phyloP scores from a whole-genome alignment of 2,797 vertebrate genomes.

The Glyptemys insculpta region DNA sequence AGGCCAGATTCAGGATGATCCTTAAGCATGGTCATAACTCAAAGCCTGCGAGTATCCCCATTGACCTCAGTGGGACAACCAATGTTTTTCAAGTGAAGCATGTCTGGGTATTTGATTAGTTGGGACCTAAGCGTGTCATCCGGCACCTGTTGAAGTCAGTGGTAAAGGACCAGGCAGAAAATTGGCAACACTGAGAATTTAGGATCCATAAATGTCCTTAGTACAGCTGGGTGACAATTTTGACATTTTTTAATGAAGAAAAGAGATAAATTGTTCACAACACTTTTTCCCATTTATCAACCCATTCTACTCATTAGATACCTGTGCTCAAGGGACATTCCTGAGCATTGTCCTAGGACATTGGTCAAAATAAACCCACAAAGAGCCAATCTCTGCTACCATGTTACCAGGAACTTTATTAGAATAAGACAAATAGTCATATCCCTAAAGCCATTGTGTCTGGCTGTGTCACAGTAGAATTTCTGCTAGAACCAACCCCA shows the following conservation, averaged over 20 bases:
- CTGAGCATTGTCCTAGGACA: neutral
- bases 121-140: neutral
- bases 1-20: neutral
- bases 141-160: neutral
- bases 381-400: neutral
- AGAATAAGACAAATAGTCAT: neutral
- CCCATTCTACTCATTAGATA: neutral
- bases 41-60: neutral
- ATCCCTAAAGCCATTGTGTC: neutral
- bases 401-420: neutral
- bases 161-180: neutral
- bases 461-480: neutral
- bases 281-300: neutral
- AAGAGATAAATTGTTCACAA: too few relatives aligned
- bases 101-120: neutral
- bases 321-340: neutral
- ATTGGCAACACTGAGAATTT: neutral
- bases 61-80: neutral
- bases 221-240: neutral
- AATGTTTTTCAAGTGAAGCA: neutral
- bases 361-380: neutral
- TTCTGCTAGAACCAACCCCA: neutral
- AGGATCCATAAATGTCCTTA: neutral
- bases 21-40: neutral
- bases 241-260: too few relatives aligned